phyloP scores from a whole-genome alignment of 1,140 invertebrate genomes.

The Pseudomyrmex dendroicus region DNA sequence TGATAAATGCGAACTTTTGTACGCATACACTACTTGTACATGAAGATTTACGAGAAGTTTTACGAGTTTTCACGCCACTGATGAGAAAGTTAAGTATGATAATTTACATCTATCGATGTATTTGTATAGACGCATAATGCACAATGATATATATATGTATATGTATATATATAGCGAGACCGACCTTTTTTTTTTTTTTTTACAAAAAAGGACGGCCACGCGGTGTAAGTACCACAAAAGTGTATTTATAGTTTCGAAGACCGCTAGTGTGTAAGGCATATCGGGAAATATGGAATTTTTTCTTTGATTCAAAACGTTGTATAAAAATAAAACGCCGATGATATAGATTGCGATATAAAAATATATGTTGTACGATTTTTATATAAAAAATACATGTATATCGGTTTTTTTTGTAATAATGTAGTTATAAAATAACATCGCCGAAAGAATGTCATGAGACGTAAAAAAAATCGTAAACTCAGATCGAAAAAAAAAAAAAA shows the following conservation, averaged over 20 bases:
- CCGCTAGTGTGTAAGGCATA: background rate
- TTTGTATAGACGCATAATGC: background rate
- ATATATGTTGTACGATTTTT: background rate
- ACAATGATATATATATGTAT: background rate
- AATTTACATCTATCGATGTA: background rate
- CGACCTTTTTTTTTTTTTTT: background rate
- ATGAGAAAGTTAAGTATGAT: conserved; percentile 60
- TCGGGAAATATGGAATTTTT: background rate
- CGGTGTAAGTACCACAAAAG: conserved; percentile 63
- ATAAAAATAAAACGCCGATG: background rate
- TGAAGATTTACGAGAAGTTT: conserved; percentile 65
- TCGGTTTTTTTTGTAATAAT: background rate
- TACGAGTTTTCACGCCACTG: conserved; percentile 48
- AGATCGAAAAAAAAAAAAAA: background rate
- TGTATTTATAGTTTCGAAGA: conserved; percentile 41
- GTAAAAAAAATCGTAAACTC: conserved; percentile 18
- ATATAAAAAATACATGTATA: conserved; percentile 20
- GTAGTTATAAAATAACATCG: background rate
- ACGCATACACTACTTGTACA: conserved; percentile 6
- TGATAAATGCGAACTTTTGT: background rate
- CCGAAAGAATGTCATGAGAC: conserved; percentile 1
- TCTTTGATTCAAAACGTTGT: background rate
- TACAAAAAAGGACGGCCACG: conserved; percentile 1
- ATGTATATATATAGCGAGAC: background rate
- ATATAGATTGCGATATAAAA: conserved; percentile 22